Evolutionary conservation across 2,797 vertebrate species (phyloP), one percentile per base, ranked within the genome.

Genomic region (Gymnocypris eckloni): DNA sequence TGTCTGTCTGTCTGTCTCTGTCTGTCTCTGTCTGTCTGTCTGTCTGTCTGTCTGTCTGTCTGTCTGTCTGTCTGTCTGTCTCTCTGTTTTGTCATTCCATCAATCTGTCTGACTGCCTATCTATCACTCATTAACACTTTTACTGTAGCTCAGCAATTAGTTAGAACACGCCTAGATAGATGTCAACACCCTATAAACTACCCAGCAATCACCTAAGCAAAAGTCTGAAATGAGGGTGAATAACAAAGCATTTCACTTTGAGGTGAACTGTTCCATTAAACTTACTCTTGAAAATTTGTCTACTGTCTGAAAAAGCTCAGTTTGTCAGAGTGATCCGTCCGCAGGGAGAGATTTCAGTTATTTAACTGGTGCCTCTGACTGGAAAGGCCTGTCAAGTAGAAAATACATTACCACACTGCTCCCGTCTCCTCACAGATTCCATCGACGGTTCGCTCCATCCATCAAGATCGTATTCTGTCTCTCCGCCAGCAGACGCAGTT

Each of bases 401-500:
- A 54, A 70, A 69, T 50, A 45, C 8, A 77, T 76, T 18, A n/a
- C 39, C 56, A 39, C 11, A 59, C 22, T 10, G 22, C 39, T 20
- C 28, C 48, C 69, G 28, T 83, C 28, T 87, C 50, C 73, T 80
- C 76, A 90, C 95, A 99, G 98, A 97, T 99, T 94, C 98, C 98
- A 90, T 99, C 98, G 90, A 99, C 98, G 90, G 97, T 99, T 92
- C 97, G 97, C 93, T 99, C 98, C 96, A 98, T 99, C 93, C 97
- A 99, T 96, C 98, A 97, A 94, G 98, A 99, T 94, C 97, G 97
- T 95, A 99, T 99, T 94, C 95, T 99, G 94, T 97, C 98, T 92
- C 96, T 99, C 94, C 97, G 97, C 93, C 98, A 99, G 94, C 98
- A 99, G 95, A 99, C 98, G 75, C 98, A 99, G 96, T 97, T 99